These are phyloP conservation scores for Laupala kohalensis DNA, from an alignment of 1,140 invertebrate genomes.

Conservation along the genomic window DNA sequence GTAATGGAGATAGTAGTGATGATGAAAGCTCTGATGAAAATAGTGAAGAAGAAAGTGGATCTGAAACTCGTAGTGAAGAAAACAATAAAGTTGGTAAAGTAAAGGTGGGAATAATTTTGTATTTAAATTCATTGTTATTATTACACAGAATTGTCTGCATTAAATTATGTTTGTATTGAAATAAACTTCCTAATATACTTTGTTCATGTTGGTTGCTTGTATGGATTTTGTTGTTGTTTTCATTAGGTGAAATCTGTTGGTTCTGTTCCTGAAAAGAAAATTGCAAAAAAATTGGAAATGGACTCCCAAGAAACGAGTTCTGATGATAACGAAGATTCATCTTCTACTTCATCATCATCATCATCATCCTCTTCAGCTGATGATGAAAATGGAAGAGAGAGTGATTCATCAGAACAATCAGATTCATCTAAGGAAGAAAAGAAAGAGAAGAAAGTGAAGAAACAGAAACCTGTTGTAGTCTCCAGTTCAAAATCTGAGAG, in stretches of 20 bases:
- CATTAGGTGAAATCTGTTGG: too few species aligned
- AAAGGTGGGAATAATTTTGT: background rate
- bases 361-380: constrained; percentile 6
- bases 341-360: background rate
- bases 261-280: background rate
- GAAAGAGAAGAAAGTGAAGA: constrained; percentile 18
- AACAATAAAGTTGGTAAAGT: background rate
- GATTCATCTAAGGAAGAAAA: constrained; percentile 10
- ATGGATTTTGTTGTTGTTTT: too few species aligned
- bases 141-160: too few species aligned
- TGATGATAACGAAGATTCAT: constrained; percentile 21
- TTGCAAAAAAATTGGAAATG: constrained; percentile 14
- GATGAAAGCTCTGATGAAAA: constrained; percentile 16
- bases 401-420: constrained; percentile 24
- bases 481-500: background rate
- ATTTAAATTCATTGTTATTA: too few species aligned
- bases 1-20: constrained; percentile 18
- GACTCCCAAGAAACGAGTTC: constrained; percentile 15
- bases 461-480: constrained; percentile 8
- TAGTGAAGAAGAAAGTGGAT: constrained; percentile 26
- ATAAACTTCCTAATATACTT: too few species aligned
- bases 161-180: too few species aligned
- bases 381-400: constrained; percentile 27
- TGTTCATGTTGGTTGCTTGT: too few species aligned
- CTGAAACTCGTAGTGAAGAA: constrained; percentile 25